Percentiles rank a stretch among this genome's conserved stretches.
Evolutionary conservation across 2,888 invertebrate genomes (phyloP).

Genomic region (Lasiommata megera): DNA sequence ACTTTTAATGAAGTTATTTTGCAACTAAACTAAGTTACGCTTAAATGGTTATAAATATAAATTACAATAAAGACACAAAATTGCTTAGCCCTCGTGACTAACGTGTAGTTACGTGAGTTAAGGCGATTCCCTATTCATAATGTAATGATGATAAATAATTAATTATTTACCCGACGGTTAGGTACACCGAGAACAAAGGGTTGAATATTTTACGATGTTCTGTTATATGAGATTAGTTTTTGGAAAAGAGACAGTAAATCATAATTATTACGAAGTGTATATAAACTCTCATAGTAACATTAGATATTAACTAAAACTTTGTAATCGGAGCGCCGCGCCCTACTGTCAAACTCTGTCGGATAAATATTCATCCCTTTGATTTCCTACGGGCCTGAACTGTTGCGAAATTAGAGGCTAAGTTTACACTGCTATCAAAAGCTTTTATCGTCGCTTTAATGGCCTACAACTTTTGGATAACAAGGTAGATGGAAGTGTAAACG

Average conservation of each 20-base stretch:
- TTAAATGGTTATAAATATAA: no score
- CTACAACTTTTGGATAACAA: constrained; percentile 18
- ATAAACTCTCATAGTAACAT: neutral
- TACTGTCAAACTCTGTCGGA: constrained; percentile 36
- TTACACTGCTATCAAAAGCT: constrained; percentile 37
- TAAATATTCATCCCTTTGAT: constrained; percentile 63
- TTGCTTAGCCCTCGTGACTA: no score
- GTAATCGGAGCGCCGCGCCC: constrained; percentile 47
- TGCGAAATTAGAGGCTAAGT: constrained; percentile 47
- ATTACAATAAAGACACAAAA: no score
- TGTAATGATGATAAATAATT: neutral
- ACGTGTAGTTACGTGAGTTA: no score
- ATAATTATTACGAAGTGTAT: neutral
- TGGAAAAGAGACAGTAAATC: neutral
- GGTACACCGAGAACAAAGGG: neutral
- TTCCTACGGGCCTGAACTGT: constrained; percentile 45
- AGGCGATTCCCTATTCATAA: no score
- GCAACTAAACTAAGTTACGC: no score
- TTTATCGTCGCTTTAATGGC: constrained; percentile 31
- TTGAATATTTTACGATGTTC: neutral
- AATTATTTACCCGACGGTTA: no score
- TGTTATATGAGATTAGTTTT: neutral
- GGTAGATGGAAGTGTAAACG: neutral
- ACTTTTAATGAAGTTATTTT: no score
- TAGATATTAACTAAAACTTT: constrained; percentile 15